These are phyloP conservation scores for Eupeodes latifasciatus DNA, from an alignment of 2,888 invertebrate species.

Conservation along the genomic window DNA sequence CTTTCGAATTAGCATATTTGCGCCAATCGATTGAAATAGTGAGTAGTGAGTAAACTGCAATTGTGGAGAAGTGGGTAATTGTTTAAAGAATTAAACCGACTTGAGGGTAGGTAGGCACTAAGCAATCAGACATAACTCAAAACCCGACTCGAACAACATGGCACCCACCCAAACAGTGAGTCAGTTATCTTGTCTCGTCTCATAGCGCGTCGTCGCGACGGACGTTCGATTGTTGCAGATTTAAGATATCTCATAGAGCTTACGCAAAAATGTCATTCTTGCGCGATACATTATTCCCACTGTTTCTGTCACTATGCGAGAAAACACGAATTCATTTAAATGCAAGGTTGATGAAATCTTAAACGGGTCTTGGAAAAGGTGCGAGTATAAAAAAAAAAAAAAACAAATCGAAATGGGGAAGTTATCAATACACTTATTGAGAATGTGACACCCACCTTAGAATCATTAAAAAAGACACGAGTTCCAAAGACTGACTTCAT, in stretches of 20 bases:
- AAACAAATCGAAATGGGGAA: constrained; percentile 51
- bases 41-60: constrained; percentile 12
- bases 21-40: constrained; percentile 20
- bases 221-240: constrained; percentile 26
- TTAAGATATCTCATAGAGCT: constrained; percentile 37
- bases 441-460: constrained; percentile 62
- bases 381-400: constrained; percentile 8
- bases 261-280: constrained; percentile 72
- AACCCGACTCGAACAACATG: background rate
- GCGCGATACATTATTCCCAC: constrained; percentile 65
- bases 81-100: constrained; percentile 20
- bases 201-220: background rate
- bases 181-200: constrained; percentile 38
- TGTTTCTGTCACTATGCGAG: constrained; percentile 28
- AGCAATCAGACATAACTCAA: too few species aligned
- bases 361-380: constrained; percentile 57
- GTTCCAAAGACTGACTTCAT: constrained; percentile 39
- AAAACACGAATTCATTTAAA: constrained; percentile 49
- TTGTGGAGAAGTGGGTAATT: constrained; percentile 11
- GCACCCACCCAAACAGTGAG: constrained; percentile 63
- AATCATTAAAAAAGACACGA: constrained; percentile 16
- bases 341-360: constrained; percentile 69
- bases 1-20: constrained; percentile 58
- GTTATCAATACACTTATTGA: constrained; percentile 37
- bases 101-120: too few species aligned